A percentile compares a stretch with the other conserved stretches of the same genome.
Evolutionary conservation across 2,888 invertebrate species (phyloP).

Genomic region (Eupithecia subfuscata): DNA sequence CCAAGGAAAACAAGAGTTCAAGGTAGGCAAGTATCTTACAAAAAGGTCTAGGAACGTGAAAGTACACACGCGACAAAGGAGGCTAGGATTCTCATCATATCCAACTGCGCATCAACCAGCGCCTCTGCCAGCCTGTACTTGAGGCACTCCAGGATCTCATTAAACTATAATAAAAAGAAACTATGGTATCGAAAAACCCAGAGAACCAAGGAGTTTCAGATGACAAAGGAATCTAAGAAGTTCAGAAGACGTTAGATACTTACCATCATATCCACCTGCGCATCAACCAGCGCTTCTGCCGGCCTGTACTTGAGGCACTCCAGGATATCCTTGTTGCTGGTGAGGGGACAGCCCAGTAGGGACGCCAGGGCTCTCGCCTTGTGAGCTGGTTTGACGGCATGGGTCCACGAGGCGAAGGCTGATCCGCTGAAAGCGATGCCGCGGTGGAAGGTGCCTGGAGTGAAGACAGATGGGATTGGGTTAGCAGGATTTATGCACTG

Average conservation of each 20-base stretch:
- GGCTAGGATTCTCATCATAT: no score
- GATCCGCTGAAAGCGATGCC: conserved; percentile 89
- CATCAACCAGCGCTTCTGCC: conserved; percentile 84
- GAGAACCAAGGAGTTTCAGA: no score
- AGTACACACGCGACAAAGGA: no score
- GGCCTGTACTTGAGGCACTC: conserved; percentile 86
- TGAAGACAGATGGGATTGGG: neutral
- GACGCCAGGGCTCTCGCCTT: conserved; percentile 85
- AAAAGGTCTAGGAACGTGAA: no score
- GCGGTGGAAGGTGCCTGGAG: conserved; percentile 82
- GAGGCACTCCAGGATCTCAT: no score
- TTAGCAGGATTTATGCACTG: no score
- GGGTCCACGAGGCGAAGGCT: conserved; percentile 85
- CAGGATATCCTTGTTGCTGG: conserved; percentile 81
- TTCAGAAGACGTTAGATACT: conserved; percentile 58
- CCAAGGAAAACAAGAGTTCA: neutral
- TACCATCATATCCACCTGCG: conserved; percentile 83
- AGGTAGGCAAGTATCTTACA: no score
- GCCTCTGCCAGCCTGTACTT: no score
- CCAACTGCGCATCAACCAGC: no score
- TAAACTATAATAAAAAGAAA: no score
- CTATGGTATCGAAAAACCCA: no score
- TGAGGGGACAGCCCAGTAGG: conserved; percentile 85
- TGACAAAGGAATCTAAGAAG: no score
- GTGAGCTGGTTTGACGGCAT: conserved; percentile 82